Evolutionary conservation across 1,140 invertebrate genomes (phyloP).

Genomic region (Meteorus sp.): DNA sequence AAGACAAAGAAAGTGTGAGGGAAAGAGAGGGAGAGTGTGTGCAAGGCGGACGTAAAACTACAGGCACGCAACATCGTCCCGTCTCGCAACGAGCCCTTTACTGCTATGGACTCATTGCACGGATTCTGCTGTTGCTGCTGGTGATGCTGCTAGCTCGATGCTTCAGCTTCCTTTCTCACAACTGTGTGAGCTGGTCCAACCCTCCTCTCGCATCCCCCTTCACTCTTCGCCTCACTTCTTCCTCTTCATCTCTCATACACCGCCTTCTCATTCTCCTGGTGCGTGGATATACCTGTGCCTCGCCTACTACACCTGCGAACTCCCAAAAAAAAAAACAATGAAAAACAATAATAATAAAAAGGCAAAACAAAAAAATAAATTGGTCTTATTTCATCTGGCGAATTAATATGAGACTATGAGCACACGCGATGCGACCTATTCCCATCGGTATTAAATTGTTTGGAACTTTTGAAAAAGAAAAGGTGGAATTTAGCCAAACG

Average conservation of each 20-base stretch:
- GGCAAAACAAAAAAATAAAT: no score
- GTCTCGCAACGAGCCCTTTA: constrained; percentile 53
- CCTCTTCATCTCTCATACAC: constrained; percentile 21
- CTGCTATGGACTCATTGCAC: constrained; percentile 46
- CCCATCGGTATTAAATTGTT: not conserved
- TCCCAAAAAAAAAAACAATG: not conserved
- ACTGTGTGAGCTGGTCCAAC: no score
- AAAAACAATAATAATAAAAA: no score
- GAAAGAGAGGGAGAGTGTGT: not conserved
- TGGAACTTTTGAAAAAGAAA: no score
- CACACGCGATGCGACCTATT: not conserved
- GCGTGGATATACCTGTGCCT: constrained; percentile 19
- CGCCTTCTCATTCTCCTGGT: constrained; percentile 10
- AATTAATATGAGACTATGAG: constrained; percentile 14
- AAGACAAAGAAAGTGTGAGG: no score
- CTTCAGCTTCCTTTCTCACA: constrained; percentile 47
- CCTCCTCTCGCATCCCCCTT: constrained; percentile 35
- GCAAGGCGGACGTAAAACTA: constrained; percentile 15
- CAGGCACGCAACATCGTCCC: constrained; percentile 21
- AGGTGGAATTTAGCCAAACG: no score
- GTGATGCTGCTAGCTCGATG: no score
- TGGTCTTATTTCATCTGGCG: constrained; percentile 13
- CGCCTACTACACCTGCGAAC: constrained; percentile 19
- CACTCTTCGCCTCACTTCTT: constrained; percentile 23
- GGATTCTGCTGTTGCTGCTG: constrained; percentile 55